A percentile compares a stretch with the other conserved stretches of the same genome.
These are phyloP conservation scores for Ochropacha duplaris DNA, from an alignment of 2,888 invertebrate genomes.

Conservation along the genomic window DNA sequence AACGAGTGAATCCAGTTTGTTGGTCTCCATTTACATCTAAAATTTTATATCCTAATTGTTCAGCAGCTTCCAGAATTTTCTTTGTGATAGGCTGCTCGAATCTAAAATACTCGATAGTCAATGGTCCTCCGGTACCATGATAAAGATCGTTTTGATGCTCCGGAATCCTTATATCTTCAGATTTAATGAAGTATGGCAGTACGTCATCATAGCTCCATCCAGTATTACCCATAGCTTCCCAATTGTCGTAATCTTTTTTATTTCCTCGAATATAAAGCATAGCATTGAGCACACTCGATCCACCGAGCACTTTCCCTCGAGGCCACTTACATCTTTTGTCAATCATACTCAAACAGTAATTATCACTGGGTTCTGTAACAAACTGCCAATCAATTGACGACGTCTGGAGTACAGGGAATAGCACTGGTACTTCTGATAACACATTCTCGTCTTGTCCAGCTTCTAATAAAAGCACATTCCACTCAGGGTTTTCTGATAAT, in stretches of 20 bases:
- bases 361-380: conserved; percentile 87
- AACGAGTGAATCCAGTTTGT: conserved; percentile 91
- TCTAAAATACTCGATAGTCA: conserved; percentile 88
- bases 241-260: conserved; percentile 91
- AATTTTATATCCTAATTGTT: conserved; percentile 87
- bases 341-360: conserved; percentile 87
- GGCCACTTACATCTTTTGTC: conserved; percentile 88
- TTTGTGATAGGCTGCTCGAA: conserved; percentile 87
- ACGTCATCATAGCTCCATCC: conserved; percentile 92
- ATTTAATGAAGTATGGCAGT: conserved; percentile 90
- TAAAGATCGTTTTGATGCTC: conserved; percentile 82
- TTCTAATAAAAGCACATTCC: conserved; percentile 90
- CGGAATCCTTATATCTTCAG: conserved; percentile 89
- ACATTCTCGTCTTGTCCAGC: conserved; percentile 90
- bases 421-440: conserved; percentile 87
- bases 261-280: conserved; percentile 96
- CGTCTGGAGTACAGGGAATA: conserved; percentile 88
- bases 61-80: conserved; percentile 87
- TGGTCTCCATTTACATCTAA: conserved; percentile 89
- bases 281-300: conserved; percentile 93
- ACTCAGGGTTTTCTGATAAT: conserved; percentile 87
- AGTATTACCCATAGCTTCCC: conserved; percentile 87
- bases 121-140: conserved; percentile 88
- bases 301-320: conserved; percentile 90
- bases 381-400: conserved; percentile 93